Conservation (phyloP, 2,888 invertebrate genomes). For the Diploptera punctata region DNA sequence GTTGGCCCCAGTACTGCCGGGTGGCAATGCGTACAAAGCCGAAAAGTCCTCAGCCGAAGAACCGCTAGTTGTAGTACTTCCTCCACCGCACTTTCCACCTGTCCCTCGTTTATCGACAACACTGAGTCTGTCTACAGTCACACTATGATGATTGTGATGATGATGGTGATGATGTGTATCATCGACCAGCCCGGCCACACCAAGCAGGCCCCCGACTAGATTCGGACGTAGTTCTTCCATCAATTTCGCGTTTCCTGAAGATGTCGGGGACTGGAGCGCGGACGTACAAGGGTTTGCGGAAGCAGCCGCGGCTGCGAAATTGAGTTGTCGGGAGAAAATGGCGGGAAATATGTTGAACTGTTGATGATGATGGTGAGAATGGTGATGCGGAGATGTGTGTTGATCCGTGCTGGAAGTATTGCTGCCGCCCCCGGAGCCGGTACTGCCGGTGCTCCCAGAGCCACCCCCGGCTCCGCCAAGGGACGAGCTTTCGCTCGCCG, state of each 20-base stretch:
- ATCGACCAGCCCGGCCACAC: slow-evolving; percentile 79
- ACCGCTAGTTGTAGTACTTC: slow-evolving; percentile 51
- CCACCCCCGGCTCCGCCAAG: slow-evolving; percentile 12
- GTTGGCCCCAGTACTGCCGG: slow-evolving; percentile 47
- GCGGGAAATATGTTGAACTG: slow-evolving; percentile 93
- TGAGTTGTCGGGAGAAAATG: slow-evolving; percentile 87
- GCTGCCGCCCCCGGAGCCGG: slow-evolving; percentile 55
- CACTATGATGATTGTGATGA: slow-evolving; percentile 44
- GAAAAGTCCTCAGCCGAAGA: slow-evolving; percentile 90
- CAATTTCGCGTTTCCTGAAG: slow-evolving; percentile 43
- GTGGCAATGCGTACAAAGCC: slow-evolving; percentile 75
- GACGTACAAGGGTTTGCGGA: slow-evolving; percentile 35
- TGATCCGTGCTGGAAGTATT: slow-evolving; percentile 50
- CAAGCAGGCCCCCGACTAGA: slow-evolving; percentile 77
- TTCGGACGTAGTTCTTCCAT: slow-evolving; percentile 90
- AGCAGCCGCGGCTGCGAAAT: slow-evolving; percentile 71
- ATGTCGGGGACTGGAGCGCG: slow-evolving; percentile 31
- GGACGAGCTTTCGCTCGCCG: slow-evolving; percentile 12
- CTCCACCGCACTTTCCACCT: slow-evolving; percentile 49
- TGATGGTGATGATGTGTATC: slow-evolving; percentile 71
- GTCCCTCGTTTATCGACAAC: slow-evolving; percentile 33
- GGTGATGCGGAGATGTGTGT: slow-evolving; percentile 51
- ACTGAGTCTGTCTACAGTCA: slow-evolving; percentile 26
- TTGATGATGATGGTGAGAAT: slow-evolving; percentile 63
- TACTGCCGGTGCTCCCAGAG: slow-evolving; percentile 51